Evolutionary conservation across 1,140 invertebrate genomes (phyloP).

Genomic region (Triops longicaudatus): DNA sequence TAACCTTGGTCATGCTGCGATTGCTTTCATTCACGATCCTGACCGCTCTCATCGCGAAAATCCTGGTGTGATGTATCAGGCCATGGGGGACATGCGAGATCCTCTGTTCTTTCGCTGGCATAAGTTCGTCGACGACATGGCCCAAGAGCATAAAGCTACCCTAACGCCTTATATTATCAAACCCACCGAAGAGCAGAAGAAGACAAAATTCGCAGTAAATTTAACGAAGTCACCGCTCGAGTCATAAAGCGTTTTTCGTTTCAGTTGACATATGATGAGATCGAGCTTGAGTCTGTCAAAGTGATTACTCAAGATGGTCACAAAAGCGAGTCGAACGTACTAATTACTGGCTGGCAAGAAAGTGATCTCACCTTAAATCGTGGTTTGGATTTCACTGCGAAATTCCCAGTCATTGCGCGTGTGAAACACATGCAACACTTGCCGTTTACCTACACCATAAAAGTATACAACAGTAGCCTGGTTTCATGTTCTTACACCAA

Average conservation of each 20-base stretch:
- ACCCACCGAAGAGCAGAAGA: conserved; percentile 43
- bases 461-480: conserved; percentile 27
- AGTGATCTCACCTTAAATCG: conserved; percentile 61
- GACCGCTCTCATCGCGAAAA: conserved; percentile 42
- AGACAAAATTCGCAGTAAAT: background rate
- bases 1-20: conserved; percentile 58
- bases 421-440: conserved; percentile 66
- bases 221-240: background rate
- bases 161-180: conserved; percentile 49
- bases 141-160: conserved; percentile 63
- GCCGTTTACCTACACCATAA: conserved; percentile 52
- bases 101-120: conserved; percentile 80
- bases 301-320: conserved; percentile 34
- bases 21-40: conserved; percentile 62
- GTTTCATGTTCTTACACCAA: background rate
- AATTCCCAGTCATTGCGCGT: conserved; percentile 56
- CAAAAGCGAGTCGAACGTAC: conserved; percentile 33
- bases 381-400: conserved; percentile 64
- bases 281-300: conserved; percentile 48
- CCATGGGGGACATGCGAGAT: conserved; percentile 66
- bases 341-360: conserved; percentile 61
- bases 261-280: conserved; percentile 54
- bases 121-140: conserved; percentile 66
- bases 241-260: background rate
- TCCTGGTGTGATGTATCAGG: conserved; percentile 54